These are phyloP conservation scores for Ispidina lecontei DNA, from an alignment of 2,797 vertebrate genomes.

Conservation along the genomic window DNA sequence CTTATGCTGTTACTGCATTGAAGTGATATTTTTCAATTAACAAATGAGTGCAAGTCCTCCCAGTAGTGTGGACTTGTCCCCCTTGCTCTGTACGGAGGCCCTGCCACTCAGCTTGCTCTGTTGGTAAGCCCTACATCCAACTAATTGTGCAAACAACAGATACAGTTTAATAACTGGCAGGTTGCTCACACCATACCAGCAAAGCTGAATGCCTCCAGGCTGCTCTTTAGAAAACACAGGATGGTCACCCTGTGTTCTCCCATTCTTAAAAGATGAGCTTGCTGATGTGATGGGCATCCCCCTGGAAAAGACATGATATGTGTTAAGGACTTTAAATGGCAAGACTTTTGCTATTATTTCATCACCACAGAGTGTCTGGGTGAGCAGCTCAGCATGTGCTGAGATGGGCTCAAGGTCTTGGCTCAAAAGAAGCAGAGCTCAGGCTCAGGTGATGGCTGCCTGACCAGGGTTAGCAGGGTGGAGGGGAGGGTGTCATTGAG, in stretches of 20 bases:
- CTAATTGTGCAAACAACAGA: neutral
- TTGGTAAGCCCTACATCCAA: neutral
- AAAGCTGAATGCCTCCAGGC: neutral
- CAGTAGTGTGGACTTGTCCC: neutral
- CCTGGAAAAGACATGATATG: neutral
- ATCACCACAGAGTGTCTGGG: neutral
- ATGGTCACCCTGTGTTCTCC: neutral
- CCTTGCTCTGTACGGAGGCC: neutral
- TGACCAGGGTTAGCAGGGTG: neutral
- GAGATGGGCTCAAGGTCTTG: neutral
- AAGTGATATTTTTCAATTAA: constrained; percentile 77
- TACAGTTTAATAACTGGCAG: neutral
- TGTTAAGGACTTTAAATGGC: neutral
- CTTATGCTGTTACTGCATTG: constrained; percentile 62
- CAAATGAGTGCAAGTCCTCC: constrained; percentile 7
- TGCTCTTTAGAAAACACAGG: neutral
- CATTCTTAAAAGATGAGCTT: neutral
- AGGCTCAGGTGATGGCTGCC: neutral
- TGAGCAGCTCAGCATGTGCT: neutral
- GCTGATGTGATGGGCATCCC: neutral
- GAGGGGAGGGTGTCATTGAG: neutral
- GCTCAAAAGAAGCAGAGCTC: neutral
- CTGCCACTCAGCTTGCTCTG: neutral
- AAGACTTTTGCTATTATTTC: neutral
- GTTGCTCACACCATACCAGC: neutral